Conservation (phyloP, 2,797 vertebrate species). For the Microctenopoma steveboyesi region DNA sequence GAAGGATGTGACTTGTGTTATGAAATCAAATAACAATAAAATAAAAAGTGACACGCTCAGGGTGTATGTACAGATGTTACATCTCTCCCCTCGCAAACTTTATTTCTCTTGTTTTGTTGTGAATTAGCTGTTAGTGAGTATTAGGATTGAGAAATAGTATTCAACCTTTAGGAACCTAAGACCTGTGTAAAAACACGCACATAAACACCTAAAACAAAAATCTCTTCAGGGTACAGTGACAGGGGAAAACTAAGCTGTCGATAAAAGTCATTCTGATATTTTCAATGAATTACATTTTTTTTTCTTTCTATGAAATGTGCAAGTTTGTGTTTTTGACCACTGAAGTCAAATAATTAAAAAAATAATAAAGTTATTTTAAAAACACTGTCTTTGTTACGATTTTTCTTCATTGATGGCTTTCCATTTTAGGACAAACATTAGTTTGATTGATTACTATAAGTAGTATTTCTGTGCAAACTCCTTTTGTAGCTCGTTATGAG, state of each 20-base stretch:
- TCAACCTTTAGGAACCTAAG: conserved; percentile 16
- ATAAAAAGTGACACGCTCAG: background rate
- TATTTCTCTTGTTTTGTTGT: conserved; percentile 21
- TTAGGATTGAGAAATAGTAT: conserved; percentile 15
- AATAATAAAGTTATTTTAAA: conserved; percentile 47
- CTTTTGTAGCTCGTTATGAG: too few relatives aligned
- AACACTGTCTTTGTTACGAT: background rate
- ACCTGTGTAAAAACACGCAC: conserved; percentile 9
- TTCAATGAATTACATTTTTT: conserved; percentile 13
- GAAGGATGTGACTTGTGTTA: conserved; percentile 10
- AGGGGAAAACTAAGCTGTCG: conserved; percentile 3
- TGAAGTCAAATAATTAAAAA: conserved; percentile 10
- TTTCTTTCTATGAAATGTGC: conserved; percentile 36
- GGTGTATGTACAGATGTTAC: conserved; percentile 8
- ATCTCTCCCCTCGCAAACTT: conserved; percentile 26
- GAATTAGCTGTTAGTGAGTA: conserved; percentile 19
- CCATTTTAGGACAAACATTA: too few relatives aligned
- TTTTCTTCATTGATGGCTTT: too few relatives aligned
- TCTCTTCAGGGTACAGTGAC: background rate
- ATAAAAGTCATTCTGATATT: conserved; percentile 20
- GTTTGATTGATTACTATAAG: too few relatives aligned
- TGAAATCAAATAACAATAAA: conserved; percentile 22
- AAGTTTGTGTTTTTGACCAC: conserved; percentile 18
- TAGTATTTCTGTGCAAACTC: too few relatives aligned
- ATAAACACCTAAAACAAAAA: conserved; percentile 2